phyloP scores from a whole-genome alignment of 1,140 invertebrate genomes.

The Euglossa dilemma region DNA sequence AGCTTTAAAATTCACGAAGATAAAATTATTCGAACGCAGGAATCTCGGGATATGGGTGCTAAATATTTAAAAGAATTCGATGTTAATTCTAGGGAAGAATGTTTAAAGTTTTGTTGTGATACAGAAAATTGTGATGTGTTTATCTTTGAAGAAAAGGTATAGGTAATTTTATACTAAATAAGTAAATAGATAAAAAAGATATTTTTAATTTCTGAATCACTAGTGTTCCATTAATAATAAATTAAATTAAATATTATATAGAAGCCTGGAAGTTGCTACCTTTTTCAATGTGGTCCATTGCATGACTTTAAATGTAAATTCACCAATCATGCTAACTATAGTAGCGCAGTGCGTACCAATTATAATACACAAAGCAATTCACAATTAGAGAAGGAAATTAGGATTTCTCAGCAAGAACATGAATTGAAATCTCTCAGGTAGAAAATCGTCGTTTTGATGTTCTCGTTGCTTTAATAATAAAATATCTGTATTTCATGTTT shows the following conservation, averaged over 20 bases:
- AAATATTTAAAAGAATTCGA: slow-evolving; percentile 94
- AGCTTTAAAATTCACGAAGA: slow-evolving; percentile 93
- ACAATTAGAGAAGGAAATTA: slow-evolving; percentile 87
- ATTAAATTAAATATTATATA: slow-evolving; percentile 74
- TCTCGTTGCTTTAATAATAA: slow-evolving; percentile 17
- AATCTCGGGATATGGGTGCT: slow-evolving; percentile 93
- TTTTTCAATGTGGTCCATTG: slow-evolving; percentile 94
- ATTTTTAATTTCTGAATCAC: background rate
- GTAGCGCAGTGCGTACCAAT: slow-evolving; percentile 91
- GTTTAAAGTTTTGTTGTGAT: slow-evolving; percentile 92
- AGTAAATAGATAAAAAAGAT: slow-evolving; percentile 20
- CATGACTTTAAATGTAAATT: slow-evolving; percentile 97
- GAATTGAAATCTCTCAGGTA: slow-evolving; percentile 90
- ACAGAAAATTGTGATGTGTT: slow-evolving; percentile 94
- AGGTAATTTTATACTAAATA: slow-evolving; percentile 17
- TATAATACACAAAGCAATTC: slow-evolving; percentile 82
- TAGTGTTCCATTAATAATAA: background rate
- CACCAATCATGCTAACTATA: slow-evolving; percentile 93
- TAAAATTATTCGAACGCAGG: slow-evolving; percentile 95
- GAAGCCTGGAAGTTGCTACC: slow-evolving; percentile 93
- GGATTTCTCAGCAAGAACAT: slow-evolving; percentile 90
- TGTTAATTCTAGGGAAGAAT: slow-evolving; percentile 90
- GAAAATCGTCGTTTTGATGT: background rate
- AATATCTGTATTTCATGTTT: slow-evolving; percentile 17
- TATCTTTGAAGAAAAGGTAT: slow-evolving; percentile 95